Evolutionary conservation across 2,113 vertebrate genomes (phyloP).

Genomic region (Procapra przewalskii): DNA sequence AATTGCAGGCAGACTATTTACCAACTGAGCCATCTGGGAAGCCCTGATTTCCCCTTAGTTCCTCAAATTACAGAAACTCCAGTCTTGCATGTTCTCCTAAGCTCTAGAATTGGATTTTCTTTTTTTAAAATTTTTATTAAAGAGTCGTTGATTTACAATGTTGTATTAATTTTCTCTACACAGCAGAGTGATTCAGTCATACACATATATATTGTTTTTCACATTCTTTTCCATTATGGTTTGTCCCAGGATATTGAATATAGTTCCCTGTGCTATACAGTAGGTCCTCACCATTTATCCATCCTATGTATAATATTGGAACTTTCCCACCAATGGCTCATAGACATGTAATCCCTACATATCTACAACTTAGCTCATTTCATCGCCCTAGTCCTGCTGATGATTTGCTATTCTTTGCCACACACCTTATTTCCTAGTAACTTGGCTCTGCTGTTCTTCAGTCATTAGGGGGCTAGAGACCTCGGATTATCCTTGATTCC

Average conservation of each 20-base stretch:
- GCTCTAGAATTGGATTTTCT: neutral
- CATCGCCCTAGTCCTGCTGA: neutral
- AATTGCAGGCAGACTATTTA: neutral
- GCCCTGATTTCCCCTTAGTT: fast-evolving
- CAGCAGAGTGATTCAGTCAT: neutral
- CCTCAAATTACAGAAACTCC: neutral
- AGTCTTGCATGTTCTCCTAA: neutral
- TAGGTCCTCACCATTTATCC: neutral
- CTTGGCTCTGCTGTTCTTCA: neutral
- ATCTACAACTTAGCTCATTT: neutral
- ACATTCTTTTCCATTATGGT: neutral
- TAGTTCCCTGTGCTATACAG: neutral
- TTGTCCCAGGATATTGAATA: neutral
- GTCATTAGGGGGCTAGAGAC: neutral
- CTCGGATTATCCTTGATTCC: neutral
- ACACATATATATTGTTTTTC: neutral
- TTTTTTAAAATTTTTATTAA: neutral
- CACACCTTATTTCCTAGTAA: neutral
- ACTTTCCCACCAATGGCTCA: neutral
- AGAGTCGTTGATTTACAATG: neutral
- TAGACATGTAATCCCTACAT: neutral
- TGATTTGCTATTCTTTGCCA: neutral
- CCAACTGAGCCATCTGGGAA: neutral
- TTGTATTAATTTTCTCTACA: neutral
- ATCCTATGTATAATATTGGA: neutral